Conservation (phyloP, 2,888 invertebrate genomes). For the Pediacus dermestoides region DNA sequence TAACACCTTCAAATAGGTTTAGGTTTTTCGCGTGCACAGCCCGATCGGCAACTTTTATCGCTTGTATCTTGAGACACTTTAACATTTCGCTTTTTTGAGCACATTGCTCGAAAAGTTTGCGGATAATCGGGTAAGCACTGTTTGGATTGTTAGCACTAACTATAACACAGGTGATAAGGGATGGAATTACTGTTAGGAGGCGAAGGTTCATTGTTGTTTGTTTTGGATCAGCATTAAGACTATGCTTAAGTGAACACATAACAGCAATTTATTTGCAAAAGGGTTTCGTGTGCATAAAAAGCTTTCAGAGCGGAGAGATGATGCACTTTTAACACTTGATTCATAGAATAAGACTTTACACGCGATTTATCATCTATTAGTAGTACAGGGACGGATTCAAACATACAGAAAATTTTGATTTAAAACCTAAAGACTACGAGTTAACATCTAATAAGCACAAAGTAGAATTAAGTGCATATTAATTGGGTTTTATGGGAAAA, state of each 20-base stretch:
- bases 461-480: no score
- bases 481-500: no score
- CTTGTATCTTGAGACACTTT: constrained; percentile 70
- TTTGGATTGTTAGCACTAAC: neutral
- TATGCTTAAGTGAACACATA: constrained; percentile 14
- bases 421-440: no score
- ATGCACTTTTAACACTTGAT: constrained; percentile 1
- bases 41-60: constrained; percentile 62
- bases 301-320: constrained; percentile 14
- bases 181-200: constrained; percentile 10
- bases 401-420: no score
- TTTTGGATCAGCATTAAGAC: constrained; percentile 5
- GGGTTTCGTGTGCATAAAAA: constrained; percentile 6
- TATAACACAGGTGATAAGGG: constrained; percentile 4
- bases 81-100: constrained; percentile 60
- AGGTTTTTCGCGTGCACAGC: constrained; percentile 62
- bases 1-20: constrained; percentile 61
- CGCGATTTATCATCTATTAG: neutral
- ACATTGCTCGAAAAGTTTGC: constrained; percentile 60
- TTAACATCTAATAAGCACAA: no score
- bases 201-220: neutral
- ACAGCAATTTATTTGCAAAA: constrained; percentile 14
- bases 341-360: neutral
- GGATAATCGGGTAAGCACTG: constrained; percentile 3
- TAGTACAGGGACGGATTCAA: neutral